Conservation (phyloP, 2,888 invertebrate species). For the Phytoseiulus persimilis region DNA sequence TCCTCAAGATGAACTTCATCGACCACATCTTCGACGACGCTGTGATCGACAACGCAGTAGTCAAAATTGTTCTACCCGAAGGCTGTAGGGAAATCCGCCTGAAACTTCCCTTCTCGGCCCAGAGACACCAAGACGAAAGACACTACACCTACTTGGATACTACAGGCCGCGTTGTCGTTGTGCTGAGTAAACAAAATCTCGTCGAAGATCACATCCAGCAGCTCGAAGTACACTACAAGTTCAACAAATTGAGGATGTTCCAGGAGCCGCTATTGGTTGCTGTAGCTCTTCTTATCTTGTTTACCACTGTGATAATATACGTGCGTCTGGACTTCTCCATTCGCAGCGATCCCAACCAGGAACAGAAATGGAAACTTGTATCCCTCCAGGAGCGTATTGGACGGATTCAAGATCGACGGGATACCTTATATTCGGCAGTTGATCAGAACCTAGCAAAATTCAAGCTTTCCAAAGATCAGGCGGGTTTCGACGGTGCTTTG, state of each 20-base stretch:
- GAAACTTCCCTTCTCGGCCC: slow-evolving; percentile 69
- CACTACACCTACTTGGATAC: slow-evolving; percentile 92
- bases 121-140: slow-evolving; percentile 63
- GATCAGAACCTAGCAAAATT: slow-evolving; percentile 58
- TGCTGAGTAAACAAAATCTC: slow-evolving; percentile 69
- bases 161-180: slow-evolving; percentile 79
- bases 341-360: slow-evolving; percentile 53
- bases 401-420: slow-evolving; percentile 57
- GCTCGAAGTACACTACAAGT: slow-evolving; percentile 79
- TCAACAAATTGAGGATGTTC: slow-evolving; percentile 72
- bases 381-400: slow-evolving; percentile 56
- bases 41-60: slow-evolving; percentile 76
- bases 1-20: slow-evolving; percentile 82
- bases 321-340: slow-evolving; percentile 94
- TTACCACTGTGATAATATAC: slow-evolving; percentile 82
- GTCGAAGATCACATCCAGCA: slow-evolving; percentile 94
- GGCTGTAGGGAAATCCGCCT: slow-evolving; percentile 69
- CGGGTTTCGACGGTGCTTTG: slow-evolving; percentile 52
- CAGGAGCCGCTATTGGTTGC: slow-evolving; percentile 87
- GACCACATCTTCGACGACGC: slow-evolving; percentile 96
- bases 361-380: slow-evolving; percentile 52
- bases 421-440: slow-evolving; percentile 57
- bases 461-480: slow-evolving; percentile 58
- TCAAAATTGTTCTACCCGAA: slow-evolving; percentile 88
- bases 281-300: slow-evolving; percentile 76